phyloP scores from a whole-genome alignment of 2,113 vertebrate species.

The Empidonax traillii region DNA sequence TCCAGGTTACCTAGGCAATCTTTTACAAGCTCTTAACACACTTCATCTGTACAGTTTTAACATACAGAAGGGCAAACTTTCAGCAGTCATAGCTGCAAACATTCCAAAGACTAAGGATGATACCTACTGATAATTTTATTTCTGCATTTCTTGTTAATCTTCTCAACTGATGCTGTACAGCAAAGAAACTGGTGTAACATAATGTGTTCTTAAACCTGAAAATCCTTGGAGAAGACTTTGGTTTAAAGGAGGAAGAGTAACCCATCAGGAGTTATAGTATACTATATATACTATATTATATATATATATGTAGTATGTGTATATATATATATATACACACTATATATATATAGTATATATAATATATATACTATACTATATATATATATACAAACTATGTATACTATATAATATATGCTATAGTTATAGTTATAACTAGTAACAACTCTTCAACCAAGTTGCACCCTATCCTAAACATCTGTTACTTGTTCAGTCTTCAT shows the following conservation, averaged over 20 bases:
- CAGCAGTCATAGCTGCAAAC: background rate
- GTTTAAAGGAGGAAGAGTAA: background rate
- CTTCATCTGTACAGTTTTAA: background rate
- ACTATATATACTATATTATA: too few relatives aligned
- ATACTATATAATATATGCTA: too few relatives aligned
- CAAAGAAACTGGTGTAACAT: background rate
- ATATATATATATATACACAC: too few relatives aligned
- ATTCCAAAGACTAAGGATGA: background rate
- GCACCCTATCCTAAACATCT: background rate
- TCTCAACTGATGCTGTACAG: background rate
- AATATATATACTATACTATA: too few relatives aligned
- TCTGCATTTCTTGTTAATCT: background rate
- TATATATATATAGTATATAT: too few relatives aligned
- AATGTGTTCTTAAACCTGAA: background rate
- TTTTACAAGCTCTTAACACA: background rate
- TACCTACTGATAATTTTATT: background rate
- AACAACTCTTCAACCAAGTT: background rate
- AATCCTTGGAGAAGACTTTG: background rate
- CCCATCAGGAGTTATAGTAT: background rate
- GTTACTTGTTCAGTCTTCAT: background rate
- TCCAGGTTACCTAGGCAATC: background rate
- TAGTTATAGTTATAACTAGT: background rate
- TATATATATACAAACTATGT: too few relatives aligned
- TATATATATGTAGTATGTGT: too few relatives aligned
- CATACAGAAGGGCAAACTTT: background rate